Evolutionary conservation across 2,113 vertebrate species (phyloP), one percentile per base, ranked within the genome.

Genomic region (Megaceryle torquata): DNA sequence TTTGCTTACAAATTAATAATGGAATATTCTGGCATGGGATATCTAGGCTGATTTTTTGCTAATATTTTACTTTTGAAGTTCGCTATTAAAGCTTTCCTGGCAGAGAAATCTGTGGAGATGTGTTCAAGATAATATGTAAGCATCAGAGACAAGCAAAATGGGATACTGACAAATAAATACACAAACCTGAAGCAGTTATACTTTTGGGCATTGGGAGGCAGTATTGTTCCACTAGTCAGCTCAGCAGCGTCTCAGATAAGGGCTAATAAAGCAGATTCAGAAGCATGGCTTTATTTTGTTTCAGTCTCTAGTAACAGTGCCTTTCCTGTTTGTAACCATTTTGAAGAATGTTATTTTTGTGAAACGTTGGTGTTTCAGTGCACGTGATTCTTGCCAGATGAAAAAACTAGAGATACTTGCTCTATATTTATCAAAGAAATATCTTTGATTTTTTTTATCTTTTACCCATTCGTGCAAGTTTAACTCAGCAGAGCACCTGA

Each of bases 161-260:
- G 68, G 59, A n/a, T 13, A 11, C 43, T 12, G 46, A 33, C 31
- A 57, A 56, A 37, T 4, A 87, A 51, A 28, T 21, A 7, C 1
- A 2, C 1, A 50, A 86, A 21, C 33, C 41, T 37, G 48, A 28
- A 37, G 39, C 41, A 57, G n/a, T 41, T 59, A 8, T 2, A 5
- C 29, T 46, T 53, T 3, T 31, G 68, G 61, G 56, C 97, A 39
- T 16, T 35, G 78, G 95, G 91, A 69, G 97, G 87, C 96, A 86
- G 86, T 93, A 53, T 91, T 89, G 94, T 79, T 83, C 76, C 67
- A 33, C 7, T 1, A 35, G 22, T n/a, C 39, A 11, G 35, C 54
- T n/a, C 22, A 78, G 69, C 81, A 74, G 59, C n/a, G 1, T 15
- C 63, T 67, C 31, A 1, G 10, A 1, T 14, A 31, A 39, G 16